Percentiles rank a stretch among this genome's conserved stretches.
Evolutionary conservation across 2,888 invertebrate species (phyloP).

Genomic region (Trissoscelio sp.): DNA sequence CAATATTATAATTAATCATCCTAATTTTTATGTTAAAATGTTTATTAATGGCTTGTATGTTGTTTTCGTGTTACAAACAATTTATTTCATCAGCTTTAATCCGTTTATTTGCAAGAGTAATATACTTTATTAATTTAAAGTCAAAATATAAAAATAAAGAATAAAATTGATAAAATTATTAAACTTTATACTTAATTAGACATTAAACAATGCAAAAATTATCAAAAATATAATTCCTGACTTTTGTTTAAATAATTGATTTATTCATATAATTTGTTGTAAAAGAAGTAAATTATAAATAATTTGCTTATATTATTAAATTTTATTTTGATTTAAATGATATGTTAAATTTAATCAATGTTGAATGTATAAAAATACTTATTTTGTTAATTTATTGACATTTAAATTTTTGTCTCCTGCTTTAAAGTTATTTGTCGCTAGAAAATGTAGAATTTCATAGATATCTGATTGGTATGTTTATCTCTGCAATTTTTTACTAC

Average conservation of each 20-base stretch:
- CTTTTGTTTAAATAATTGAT: no score
- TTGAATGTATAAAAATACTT: neutral
- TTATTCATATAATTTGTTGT: no score
- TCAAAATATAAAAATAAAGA: neutral
- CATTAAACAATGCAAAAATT: neutral
- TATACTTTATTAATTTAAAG: neutral
- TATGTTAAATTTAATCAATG: no score
- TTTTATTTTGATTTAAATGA: no score
- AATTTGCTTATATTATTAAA: no score
- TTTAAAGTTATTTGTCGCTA: neutral
- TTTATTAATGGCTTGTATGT: no score
- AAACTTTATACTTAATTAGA: neutral
- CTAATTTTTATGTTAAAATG: no score
- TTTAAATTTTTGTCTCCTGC: neutral
- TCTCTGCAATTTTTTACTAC: neutral
- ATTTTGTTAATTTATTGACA: no score
- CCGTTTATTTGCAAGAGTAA: neutral
- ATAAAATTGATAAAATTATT: neutral
- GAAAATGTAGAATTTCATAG: neutral
- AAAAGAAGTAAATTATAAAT: no score
- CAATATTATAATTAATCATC: no score
- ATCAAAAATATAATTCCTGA: no score
- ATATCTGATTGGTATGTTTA: neutral
- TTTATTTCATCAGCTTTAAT: neutral
- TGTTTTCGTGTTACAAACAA: no score